A percentile compares a stretch with the other conserved stretches of the same genome.
Evolutionary conservation across 1,140 invertebrate genomes (phyloP).

Genomic region (Sycophaga agraensis): DNA sequence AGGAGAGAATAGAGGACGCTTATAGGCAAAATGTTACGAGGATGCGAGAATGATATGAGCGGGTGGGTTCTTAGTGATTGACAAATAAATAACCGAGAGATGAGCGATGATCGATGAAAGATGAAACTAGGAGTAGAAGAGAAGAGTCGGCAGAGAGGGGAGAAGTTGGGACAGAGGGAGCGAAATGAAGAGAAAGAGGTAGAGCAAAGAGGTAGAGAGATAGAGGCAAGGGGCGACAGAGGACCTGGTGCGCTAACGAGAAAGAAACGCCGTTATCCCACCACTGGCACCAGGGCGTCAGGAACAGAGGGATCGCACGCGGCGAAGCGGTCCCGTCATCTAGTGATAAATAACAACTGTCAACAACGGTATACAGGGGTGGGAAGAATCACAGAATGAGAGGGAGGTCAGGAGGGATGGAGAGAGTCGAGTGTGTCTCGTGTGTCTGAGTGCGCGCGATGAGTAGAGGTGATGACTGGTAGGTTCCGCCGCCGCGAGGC

Average conservation of each 20-base stretch:
- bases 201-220: constrained; percentile 9
- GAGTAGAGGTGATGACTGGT: too few relatives aligned
- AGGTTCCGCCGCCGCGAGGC: too few relatives aligned
- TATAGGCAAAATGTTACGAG: not conserved
- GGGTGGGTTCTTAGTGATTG: not conserved
- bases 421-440: not conserved
- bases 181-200: constrained; percentile 25
- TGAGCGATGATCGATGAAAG: constrained; percentile 21
- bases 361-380: too few relatives aligned
- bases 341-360: too few relatives aligned
- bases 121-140: not conserved
- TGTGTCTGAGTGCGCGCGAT: not conserved
- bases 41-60: not conserved
- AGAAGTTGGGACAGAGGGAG: constrained; percentile 3
- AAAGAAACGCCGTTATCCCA: too few relatives aligned
- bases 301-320: too few relatives aligned
- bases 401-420: constrained; percentile 6
- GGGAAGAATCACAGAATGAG: not conserved
- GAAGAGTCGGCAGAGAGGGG: not conserved
- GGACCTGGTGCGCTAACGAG: too few relatives aligned
- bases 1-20: constrained; percentile 26
- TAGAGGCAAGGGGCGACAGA: not conserved
- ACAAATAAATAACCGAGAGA: constrained; percentile 14
- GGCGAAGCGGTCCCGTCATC: too few relatives aligned
- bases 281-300: too few relatives aligned